Conservation (phyloP, 2,888 invertebrate genomes). For the Drosophila phalerata region DNA sequence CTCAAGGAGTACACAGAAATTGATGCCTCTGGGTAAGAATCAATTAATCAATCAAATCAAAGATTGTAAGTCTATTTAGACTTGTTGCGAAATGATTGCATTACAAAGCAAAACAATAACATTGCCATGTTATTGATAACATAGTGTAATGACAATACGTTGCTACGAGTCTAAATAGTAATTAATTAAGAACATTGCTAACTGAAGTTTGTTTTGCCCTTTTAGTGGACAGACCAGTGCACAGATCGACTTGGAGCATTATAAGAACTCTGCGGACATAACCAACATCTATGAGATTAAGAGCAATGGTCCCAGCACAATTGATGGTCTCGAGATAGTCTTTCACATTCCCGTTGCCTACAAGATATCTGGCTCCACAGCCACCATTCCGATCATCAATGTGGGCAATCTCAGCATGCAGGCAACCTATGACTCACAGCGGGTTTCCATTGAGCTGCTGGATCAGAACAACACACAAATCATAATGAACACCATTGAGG, state of each 20-base stretch:
- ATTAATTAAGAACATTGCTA: not conserved
- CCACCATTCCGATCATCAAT: conserved; percentile 81
- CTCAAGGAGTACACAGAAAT: conserved; percentile 84
- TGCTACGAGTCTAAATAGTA: too few relatives aligned
- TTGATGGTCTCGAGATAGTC: conserved; percentile 81
- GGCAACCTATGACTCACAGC: conserved; percentile 82
- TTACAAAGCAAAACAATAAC: too few relatives aligned
- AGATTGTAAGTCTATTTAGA: too few relatives aligned
- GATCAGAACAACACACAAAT: conserved; percentile 83
- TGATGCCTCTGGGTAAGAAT: conserved; percentile 83
- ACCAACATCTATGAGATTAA: conserved; percentile 84
- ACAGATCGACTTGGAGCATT: conserved; percentile 82
- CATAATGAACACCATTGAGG: conserved; percentile 80
- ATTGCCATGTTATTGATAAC: too few relatives aligned
- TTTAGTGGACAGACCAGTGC: conserved; percentile 79
- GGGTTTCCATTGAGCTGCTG: conserved; percentile 77
- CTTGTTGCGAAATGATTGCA: too few relatives aligned
- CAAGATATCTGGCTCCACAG: conserved; percentile 73
- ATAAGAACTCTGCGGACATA: conserved; percentile 76
- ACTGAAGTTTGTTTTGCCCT: not conserved
- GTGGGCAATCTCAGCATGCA: conserved; percentile 83
- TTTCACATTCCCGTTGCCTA: conserved; percentile 84
- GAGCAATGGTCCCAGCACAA: conserved; percentile 84
- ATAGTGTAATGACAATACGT: too few relatives aligned
- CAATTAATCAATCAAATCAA: too few relatives aligned